A percentile compares a stretch with the other conserved stretches of the same genome.
phyloP scores from a whole-genome alignment of 2,113 vertebrate genomes.

The Muntiacus reevesi region DNA sequence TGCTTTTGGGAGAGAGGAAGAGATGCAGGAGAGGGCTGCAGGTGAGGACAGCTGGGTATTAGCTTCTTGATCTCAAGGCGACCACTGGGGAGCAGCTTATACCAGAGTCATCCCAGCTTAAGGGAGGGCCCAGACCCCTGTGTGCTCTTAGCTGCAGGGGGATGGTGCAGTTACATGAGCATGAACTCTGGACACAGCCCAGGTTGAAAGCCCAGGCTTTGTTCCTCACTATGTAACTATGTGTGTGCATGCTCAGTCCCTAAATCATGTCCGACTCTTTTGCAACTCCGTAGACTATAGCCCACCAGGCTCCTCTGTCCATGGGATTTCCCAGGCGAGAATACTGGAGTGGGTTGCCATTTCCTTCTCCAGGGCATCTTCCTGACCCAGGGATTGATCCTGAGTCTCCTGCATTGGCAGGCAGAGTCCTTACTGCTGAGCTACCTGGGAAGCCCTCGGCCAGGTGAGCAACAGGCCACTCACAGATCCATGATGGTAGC shows the following conservation, averaged over 20 bases:
- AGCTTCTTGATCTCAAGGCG: not conserved
- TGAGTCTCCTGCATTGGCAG: not conserved
- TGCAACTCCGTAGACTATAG: not conserved
- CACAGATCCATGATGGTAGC: not conserved
- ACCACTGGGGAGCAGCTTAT: not conserved
- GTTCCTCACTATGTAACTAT: not conserved
- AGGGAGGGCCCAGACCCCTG: not conserved
- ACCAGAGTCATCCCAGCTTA: not conserved
- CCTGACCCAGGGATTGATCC: not conserved
- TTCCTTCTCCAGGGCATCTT: not conserved
- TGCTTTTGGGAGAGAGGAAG: not conserved
- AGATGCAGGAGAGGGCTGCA: not conserved
- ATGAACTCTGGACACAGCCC: not conserved
- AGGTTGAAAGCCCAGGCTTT: not conserved
- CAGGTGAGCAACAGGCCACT: not conserved
- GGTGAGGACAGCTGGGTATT: not conserved
- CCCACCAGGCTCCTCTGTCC: not conserved
- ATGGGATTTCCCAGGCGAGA: not conserved
- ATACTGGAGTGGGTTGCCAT: not conserved
- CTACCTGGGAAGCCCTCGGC: not conserved
- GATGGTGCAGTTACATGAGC: not conserved
- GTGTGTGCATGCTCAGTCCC: not conserved
- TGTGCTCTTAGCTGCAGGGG: not conserved
- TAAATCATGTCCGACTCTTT: not conserved
- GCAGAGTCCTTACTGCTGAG: not conserved